Evolutionary conservation across 2,113 vertebrate species (phyloP), one percentile per base, ranked within the genome.

Genomic region (Greenwoodochromis staneri): DNA sequence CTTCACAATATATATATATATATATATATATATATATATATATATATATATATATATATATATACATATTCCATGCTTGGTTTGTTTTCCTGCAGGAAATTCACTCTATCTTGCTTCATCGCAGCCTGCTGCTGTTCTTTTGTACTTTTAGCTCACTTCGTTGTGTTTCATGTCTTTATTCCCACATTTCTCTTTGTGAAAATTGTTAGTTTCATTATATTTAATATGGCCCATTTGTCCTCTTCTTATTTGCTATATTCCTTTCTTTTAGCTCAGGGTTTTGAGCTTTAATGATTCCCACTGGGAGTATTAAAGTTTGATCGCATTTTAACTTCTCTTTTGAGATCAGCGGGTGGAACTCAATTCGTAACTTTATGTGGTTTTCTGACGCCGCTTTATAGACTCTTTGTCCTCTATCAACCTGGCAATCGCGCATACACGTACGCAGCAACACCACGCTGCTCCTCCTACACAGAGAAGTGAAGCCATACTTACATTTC

Each of bases 201-300:
- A 91, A 91, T 81, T 84, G 83, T 88, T 84, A 47, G 54, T 86
- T 93, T 92, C 88, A 90, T 94, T 93, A 93, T 90, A 87, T 88
- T 94, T 94, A 93, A 94, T 89, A 87, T 81, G 83, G 88, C 82
- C 91, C 92, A 94, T 95, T 94, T 93, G 90, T 94, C 90, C 89
- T 83, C 81, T 87, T 90, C 88, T 83, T 89, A 92, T 93, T 91
- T 91, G 86, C 89, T 54, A n/a, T 85, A 87, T 93, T 88, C n/a
- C 80, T 85, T 66, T 42, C 88, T 86, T 73, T 69, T 38, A 38
- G 19, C 78, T 54, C 54, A 49, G 45, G 85, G 66, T 92, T 94
- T 92, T 92, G 80, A 69, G 73, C 85, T 54, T 86, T 92, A 90
- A 95, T 89, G 91, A 91, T 91, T 91, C 94, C 94, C 93, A n/a